A percentile compares a stretch with the other conserved stretches of the same genome.
Conservation (phyloP, 2,113 vertebrate species). For the Oncorhynchus tshawytscha region DNA sequence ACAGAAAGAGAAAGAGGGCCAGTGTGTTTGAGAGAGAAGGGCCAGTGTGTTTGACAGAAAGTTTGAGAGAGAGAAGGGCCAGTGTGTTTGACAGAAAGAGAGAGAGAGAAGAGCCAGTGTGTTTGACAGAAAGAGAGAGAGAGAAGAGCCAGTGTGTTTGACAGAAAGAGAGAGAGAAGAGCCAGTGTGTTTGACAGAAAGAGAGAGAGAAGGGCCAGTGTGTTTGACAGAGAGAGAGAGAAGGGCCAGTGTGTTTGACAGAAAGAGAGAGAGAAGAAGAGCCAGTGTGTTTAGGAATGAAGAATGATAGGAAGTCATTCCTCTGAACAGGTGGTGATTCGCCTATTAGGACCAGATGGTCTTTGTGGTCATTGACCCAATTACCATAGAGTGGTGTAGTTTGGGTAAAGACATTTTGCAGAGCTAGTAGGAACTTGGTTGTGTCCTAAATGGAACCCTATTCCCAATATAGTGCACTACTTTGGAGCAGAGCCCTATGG, state of each 20-base stretch:
- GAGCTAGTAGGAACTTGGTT: slow-evolving; percentile 16
- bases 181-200: too few relatives aligned
- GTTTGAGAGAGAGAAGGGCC: too few relatives aligned
- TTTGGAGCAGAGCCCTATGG: too few relatives aligned
- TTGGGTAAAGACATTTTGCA: slow-evolving; percentile 57
- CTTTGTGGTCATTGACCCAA: slow-evolving; percentile 66
- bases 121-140: too few relatives aligned
- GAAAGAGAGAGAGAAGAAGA: not conserved
- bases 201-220: not conserved
- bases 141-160: not conserved
- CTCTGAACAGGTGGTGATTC: slow-evolving; percentile 65
- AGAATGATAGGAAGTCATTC: slow-evolving; percentile 57
- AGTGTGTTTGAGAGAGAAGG: not conserved
- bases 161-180: too few relatives aligned
- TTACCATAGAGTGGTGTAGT: slow-evolving; percentile 57
- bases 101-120: too few relatives aligned
- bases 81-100: not conserved
- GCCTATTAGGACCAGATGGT: slow-evolving; percentile 63
- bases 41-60: not conserved
- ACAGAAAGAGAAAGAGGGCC: too few relatives aligned
- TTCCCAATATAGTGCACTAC: too few relatives aligned
- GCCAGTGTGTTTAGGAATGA: slow-evolving; percentile 33
- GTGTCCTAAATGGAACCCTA: not conserved
- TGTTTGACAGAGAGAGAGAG: not conserved
- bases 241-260: too few relatives aligned